Evolutionary conservation across 2,797 vertebrate species (phyloP).

Genomic region (Lycodopsis pacificus): DNA sequence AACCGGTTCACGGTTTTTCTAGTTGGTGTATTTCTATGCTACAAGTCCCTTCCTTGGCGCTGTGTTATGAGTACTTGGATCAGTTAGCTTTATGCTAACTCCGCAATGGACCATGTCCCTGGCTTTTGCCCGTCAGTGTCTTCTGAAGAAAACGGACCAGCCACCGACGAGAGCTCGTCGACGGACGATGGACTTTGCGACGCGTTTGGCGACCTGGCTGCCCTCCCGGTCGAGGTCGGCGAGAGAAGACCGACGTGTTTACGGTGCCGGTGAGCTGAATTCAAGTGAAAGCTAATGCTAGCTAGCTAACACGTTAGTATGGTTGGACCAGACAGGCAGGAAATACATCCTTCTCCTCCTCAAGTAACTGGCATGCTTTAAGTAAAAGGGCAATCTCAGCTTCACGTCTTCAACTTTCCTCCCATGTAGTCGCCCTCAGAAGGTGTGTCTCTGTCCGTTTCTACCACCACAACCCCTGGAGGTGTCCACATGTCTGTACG

Average conservation of each 20-base stretch:
- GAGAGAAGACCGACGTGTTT: constrained; percentile 90
- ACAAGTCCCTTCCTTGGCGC: background rate
- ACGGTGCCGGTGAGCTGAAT: constrained; percentile 89
- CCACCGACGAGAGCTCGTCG: constrained; percentile 6
- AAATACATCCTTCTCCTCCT: background rate
- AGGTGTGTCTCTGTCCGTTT: constrained; percentile 98
- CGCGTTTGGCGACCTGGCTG: constrained; percentile 86
- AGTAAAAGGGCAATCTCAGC: constrained; percentile 35
- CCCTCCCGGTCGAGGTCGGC: constrained; percentile 88
- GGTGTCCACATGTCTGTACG: constrained; percentile 93
- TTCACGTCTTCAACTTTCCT: constrained; percentile 68
- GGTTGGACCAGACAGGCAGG: constrained; percentile 8
- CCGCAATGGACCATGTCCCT: constrained; percentile 65
- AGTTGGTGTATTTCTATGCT: constrained; percentile 32
- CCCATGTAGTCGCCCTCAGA: constrained; percentile 91
- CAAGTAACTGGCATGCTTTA: constrained; percentile 40
- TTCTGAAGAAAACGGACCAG: constrained; percentile 42
- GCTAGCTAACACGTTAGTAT: constrained; percentile 27
- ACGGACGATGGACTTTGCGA: constrained; percentile 69
- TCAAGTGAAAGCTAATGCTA: constrained; percentile 65
- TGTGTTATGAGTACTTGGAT: constrained; percentile 9
- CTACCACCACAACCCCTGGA: constrained; percentile 90
- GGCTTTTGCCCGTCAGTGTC: constrained; percentile 24
- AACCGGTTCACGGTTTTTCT: background rate
- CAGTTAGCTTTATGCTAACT: constrained; percentile 60